These are phyloP conservation scores for Syngnathus floridae DNA, from an alignment of 2,113 vertebrate species.

Conservation along the genomic window DNA sequence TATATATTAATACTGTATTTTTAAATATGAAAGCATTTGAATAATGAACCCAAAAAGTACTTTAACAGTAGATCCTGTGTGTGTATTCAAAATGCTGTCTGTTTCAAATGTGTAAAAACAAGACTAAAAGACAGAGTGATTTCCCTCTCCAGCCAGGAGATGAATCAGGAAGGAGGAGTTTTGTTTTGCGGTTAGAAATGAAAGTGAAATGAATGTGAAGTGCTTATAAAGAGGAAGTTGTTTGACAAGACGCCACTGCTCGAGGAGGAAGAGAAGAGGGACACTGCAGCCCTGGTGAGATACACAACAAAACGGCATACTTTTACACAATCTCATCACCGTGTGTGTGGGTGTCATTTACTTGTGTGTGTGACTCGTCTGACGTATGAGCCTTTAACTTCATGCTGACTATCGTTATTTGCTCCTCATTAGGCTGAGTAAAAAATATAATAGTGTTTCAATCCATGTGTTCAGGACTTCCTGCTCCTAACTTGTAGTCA, in stretches of 20 bases:
- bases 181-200: conserved; percentile 59
- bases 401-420: conserved; percentile 1
- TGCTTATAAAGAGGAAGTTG: conserved; percentile 73
- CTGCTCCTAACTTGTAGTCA: neutral
- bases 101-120: neutral
- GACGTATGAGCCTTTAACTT: neutral
- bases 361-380: neutral
- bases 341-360: neutral
- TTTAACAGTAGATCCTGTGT: neutral
- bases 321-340: neutral
- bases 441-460: neutral
- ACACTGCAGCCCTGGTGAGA: conserved; percentile 34
- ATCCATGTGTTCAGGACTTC: neutral
- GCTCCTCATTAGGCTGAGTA: neutral
- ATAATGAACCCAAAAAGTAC: no score
- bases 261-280: conserved; percentile 10
- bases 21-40: no score
- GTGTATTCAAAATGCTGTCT: neutral
- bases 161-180: conserved; percentile 51
- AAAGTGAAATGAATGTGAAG: conserved; percentile 70
- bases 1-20: no score
- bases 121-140: neutral
- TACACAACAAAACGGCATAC: neutral
- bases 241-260: conserved; percentile 19
- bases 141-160: conserved; percentile 14